A percentile compares a stretch with the other conserved stretches of the same genome.
Evolutionary conservation across 1,140 invertebrate species (phyloP).

Genomic region (Ceratina calcarata): DNA sequence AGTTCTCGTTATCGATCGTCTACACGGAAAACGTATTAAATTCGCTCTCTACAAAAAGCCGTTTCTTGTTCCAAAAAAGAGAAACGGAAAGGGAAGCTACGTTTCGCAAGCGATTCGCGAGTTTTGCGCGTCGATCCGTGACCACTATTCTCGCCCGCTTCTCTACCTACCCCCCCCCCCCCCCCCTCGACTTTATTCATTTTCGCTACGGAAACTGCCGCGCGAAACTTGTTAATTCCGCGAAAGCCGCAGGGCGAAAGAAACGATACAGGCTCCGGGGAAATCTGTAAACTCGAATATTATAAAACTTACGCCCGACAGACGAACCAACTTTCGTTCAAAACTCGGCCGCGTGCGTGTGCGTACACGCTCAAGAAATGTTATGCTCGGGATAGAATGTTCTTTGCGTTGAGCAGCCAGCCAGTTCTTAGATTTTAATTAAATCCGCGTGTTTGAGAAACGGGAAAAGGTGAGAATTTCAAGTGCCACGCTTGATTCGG

Average conservation of each 20-base stretch:
- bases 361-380: conserved; percentile 10
- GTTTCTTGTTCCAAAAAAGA: conserved; percentile 36
- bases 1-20: conserved; percentile 13
- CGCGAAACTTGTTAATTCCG: conserved; percentile 63
- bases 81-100: not conserved
- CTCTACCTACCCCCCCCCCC: no score
- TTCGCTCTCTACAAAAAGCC: conserved; percentile 34
- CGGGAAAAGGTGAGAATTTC: not conserved
- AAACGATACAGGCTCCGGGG: conserved; percentile 52
- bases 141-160: no score
- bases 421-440: not conserved
- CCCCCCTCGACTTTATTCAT: conserved; percentile 44
- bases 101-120: conserved; percentile 41
- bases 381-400: conserved; percentile 42
- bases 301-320: conserved; percentile 50
- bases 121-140: conserved; percentile 38
- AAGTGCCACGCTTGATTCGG: not conserved
- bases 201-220: conserved; percentile 35
- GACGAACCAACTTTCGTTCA: conserved; percentile 30
- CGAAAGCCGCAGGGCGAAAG: conserved; percentile 50
- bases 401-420: not conserved
- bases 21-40: conserved; percentile 40
- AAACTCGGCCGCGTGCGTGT: no score
- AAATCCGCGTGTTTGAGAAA: not conserved
- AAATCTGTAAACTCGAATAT: conserved; percentile 63